phyloP scores from a whole-genome alignment of 2,113 vertebrate species.

The Paramisgurnus dabryanus region DNA sequence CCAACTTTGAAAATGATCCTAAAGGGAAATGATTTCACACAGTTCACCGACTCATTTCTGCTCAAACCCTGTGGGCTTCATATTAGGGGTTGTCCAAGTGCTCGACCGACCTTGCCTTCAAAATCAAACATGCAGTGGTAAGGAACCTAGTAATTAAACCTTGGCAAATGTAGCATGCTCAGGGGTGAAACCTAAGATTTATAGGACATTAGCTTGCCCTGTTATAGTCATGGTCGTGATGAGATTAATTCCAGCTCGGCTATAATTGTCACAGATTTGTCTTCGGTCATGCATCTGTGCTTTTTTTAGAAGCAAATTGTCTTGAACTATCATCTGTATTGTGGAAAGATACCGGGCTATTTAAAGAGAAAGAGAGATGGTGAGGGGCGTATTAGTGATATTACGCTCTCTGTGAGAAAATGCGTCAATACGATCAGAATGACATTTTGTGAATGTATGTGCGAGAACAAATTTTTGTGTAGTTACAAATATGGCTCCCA shows the following conservation, averaged over 20 bases:
- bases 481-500: too few relatives aligned
- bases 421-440: neutral
- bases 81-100: slow-evolving; percentile 12
- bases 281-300: slow-evolving; percentile 42
- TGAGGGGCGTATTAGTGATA: neutral
- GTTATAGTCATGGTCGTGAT: slow-evolving; percentile 54
- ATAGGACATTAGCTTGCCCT: slow-evolving; percentile 41
- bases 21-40: neutral
- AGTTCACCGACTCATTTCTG: neutral
- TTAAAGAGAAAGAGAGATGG: neutral
- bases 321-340: slow-evolving; percentile 36
- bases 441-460: neutral
- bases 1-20: neutral
- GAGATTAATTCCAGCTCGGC: slow-evolving; percentile 52
- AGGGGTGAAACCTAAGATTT: slow-evolving; percentile 28
- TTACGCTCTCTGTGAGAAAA: neutral
- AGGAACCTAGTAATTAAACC: slow-evolving; percentile 41
- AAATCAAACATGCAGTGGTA: slow-evolving; percentile 30
- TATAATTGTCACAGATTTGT: slow-evolving; percentile 44
- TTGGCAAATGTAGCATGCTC: slow-evolving; percentile 35
- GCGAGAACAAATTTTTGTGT: neutral
- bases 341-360: slow-evolving; percentile 15
- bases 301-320: slow-evolving; percentile 48
- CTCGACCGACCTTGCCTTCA: slow-evolving; percentile 27
- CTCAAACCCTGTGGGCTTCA: neutral